Base-by-base conservation (phyloP, 2,113 vertebrate species). In the Arizona elegans region DNA sequence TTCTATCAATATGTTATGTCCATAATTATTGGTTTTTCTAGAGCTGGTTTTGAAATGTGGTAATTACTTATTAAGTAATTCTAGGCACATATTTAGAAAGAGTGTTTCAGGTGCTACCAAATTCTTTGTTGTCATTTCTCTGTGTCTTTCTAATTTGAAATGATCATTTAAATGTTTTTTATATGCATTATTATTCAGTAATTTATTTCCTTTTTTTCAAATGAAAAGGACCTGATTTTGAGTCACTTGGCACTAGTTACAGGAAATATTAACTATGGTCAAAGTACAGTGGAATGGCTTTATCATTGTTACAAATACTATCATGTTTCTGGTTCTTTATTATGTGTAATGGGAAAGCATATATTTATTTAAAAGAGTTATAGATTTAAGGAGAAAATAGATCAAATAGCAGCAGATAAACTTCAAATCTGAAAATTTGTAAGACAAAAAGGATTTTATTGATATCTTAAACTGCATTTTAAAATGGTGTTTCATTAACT, bases 71-170 rank as follows among this genome's bases (percentile, higher is more conserved):
- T 43, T 81, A 81, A 81, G 33, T 81, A 81, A 43, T 21, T 43
- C 75, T 43, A 43, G 75, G 33, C 17, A 81, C 1, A 33, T 81
- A 81, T 33, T 70, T 70, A n/a, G 65, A 81, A 81, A 81, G 17
- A 8, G 9, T 81, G 43, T 43, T 81, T 81, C 33, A 81, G n/a
- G 33, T 43, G 75, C 75, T 81, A 43, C 75, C 17, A 81, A 43
- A 81, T 43, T 81, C 75, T 21, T 81, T 43, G 0, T 91, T 81
- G 0, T 90, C n/a, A 75, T 3, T 8, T 90, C 54, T 47, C 89
- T 50, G 65, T 92, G 0, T 5, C 62, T 54, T 33, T 81, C 55
- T 88, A 93, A 24, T 95, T 95, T 93, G 19, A 95, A 95, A 91
- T 53, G 0, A 0, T 10, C n/a, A 62, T 21, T 94, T 92, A 87